Percentiles rank a stretch among this genome's conserved stretches.
Evolutionary conservation across 2,113 vertebrate genomes (phyloP).

Genomic region (Boulengeromyrus knoepffleri): DNA sequence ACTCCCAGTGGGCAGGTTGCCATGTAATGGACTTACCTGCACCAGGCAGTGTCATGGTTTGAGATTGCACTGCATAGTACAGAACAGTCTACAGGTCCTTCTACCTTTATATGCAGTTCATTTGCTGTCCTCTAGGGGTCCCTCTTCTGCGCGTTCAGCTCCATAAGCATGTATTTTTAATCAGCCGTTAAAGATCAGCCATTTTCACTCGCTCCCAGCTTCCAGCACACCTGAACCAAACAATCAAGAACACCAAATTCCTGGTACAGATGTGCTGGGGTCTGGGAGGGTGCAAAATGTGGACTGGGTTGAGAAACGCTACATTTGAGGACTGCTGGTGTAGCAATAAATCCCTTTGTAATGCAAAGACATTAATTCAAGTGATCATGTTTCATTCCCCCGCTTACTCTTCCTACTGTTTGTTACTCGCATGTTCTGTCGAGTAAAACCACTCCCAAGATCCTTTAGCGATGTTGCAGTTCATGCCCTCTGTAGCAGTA

Average conservation of each 20-base stretch:
- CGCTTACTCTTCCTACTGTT: not conserved
- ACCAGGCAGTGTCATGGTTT: not conserved
- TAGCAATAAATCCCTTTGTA: not conserved
- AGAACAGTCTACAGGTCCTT: not conserved
- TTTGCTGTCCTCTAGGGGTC: not conserved
- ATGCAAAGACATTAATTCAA: not conserved
- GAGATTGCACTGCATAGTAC: not conserved
- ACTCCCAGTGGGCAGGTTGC: not conserved
- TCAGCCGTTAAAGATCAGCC: constrained; percentile 48
- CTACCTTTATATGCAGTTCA: not conserved
- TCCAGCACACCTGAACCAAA: not conserved
- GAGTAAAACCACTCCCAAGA: not conserved
- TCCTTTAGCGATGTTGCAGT: not conserved
- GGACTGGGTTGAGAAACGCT: not conserved
- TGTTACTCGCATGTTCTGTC: not conserved
- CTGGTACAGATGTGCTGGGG: not conserved
- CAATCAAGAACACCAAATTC: not conserved
- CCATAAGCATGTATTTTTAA: constrained; percentile 29
- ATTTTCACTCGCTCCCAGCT: not conserved
- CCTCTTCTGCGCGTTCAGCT: not conserved
- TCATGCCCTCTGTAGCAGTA: not conserved
- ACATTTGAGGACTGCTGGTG: not conserved
- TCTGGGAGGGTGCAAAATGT: not conserved
- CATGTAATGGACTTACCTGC: not conserved
- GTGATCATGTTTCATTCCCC: not conserved